Evolutionary conservation across 2,797 vertebrate species (phyloP), one percentile per base, ranked within the genome.

Genomic region (Macropodus opercularis): DNA sequence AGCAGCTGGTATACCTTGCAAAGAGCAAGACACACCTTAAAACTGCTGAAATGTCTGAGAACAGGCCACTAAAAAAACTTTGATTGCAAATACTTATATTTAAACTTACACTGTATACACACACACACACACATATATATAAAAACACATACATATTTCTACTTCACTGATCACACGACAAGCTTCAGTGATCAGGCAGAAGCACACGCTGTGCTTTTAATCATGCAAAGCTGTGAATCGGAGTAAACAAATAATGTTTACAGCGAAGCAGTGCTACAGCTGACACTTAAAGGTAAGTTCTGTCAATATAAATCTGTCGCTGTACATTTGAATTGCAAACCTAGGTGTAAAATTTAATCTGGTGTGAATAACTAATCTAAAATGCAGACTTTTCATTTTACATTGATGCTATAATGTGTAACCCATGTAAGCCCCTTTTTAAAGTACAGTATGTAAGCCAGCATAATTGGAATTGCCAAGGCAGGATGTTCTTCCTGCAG

Each of bases 41-140:
- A 76, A 71, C 71, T 75, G 65, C 73, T 81, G 75, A 64, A 38
- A 8, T 24, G 59, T 52, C 24, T 46, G 13, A 40, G n/a, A n/a
- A 59, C 27, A 1, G 2, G 26, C 36, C 10, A 9, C 14, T 1
- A 19, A 26, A 63, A 58, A 41, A 35, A 44, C 6, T 4, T 14
- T 14, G 12, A 34, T 12, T 32, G 31, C 31, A 22, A 32, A 49
- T n/a, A n/a, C n/a, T n/a, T n/a, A n/a, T n/a, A n/a, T n/a, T n/a
- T n/a, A n/a, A n/a, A n/a, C n/a, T n/a, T n/a, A n/a, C n/a, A n/a
- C n/a, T n/a, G n/a, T n/a, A n/a, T n/a, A n/a, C 19, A 3, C 19
- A 29, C 40, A 39, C 27, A 29, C 8, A 29, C 4, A n/a, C 2
- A n/a, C n/a, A n/a, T n/a, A n/a, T n/a, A n/a, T n/a, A n/a, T 7